Conservation (phyloP, 2,113 vertebrate genomes). For the Labeo catla region DNA sequence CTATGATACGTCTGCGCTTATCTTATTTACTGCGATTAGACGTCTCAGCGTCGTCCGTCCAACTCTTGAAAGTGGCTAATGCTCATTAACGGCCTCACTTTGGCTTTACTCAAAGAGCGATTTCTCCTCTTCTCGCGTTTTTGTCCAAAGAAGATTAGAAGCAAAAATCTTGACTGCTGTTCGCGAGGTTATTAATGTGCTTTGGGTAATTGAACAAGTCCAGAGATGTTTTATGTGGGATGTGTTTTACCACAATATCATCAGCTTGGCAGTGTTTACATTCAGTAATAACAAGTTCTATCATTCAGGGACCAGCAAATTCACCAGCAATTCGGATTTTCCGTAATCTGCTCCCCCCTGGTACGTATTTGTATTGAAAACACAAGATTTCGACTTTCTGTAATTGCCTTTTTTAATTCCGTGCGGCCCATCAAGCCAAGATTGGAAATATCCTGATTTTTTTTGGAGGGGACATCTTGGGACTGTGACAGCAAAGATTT, state of each 20-base stretch:
- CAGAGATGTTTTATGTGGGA: constrained; percentile 76
- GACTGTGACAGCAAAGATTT: constrained; percentile 73
- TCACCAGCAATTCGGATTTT: constrained; percentile 77
- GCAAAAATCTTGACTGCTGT: constrained; percentile 58
- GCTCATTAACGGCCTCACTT: constrained; percentile 66
- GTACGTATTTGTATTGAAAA: constrained; percentile 73
- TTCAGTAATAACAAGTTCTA: constrained; percentile 80
- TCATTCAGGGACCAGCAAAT: constrained; percentile 77
- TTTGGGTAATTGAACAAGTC: constrained; percentile 77
- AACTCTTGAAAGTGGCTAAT: constrained; percentile 47
- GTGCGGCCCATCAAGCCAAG: constrained; percentile 74
- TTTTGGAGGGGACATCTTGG: constrained; percentile 66
- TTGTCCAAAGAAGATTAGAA: constrained; percentile 62
- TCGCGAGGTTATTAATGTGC: constrained; percentile 70
- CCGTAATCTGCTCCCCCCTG: constrained; percentile 74
- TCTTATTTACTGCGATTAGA: constrained; percentile 39
- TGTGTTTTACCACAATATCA: constrained; percentile 81
- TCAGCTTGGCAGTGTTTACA: constrained; percentile 82
- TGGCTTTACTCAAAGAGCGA: constrained; percentile 43
- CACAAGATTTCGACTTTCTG: constrained; percentile 79
- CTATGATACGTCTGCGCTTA: constrained; percentile 21
- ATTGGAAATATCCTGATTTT: constrained; percentile 76
- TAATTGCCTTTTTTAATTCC: constrained; percentile 81
- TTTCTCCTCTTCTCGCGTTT: constrained; percentile 32
- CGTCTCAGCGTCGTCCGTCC: background rate